Conservation (phyloP, 2,888 invertebrate species). For the Amiota mariae region DNA sequence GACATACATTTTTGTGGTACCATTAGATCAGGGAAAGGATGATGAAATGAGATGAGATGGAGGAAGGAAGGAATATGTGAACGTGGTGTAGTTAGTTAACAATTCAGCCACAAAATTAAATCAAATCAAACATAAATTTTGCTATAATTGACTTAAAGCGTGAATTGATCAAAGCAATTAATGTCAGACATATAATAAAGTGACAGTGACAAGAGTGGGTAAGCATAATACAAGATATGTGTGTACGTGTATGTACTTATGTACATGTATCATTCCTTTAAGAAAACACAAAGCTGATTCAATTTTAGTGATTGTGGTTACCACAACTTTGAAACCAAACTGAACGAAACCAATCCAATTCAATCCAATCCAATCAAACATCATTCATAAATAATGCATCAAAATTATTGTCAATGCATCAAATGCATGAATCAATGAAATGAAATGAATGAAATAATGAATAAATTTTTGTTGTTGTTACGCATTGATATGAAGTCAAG, state of each 20-base stretch:
- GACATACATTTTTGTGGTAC: too few relatives aligned
- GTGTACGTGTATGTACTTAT: constrained; percentile 1
- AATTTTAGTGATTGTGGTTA: constrained; percentile 62
- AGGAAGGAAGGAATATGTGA: neutral
- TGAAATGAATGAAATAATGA: too few relatives aligned
- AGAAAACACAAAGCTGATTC: constrained; percentile 1
- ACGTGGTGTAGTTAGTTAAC: neutral
- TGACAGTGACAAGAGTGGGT: neutral
- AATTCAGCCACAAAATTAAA: constrained; percentile 17
- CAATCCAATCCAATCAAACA: constrained; percentile 59
- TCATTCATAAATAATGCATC: constrained; percentile 68
- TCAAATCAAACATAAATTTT: constrained; percentile 30
- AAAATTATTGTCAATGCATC: too few relatives aligned
- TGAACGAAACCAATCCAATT: constrained; percentile 15
- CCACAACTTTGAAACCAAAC: too few relatives aligned
- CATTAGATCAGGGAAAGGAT: too few relatives aligned
- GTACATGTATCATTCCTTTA: neutral
- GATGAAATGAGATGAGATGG: neutral
- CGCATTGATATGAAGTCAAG: too few relatives aligned
- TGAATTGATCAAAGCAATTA: constrained; percentile 54
- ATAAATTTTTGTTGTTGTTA: too few relatives aligned
- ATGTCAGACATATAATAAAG: constrained; percentile 39
- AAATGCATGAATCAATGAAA: too few relatives aligned
- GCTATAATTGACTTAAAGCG: constrained; percentile 52
- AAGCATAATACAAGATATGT: neutral